phyloP scores from a whole-genome alignment of 2,113 vertebrate species.

The Rhombomys opimus region DNA sequence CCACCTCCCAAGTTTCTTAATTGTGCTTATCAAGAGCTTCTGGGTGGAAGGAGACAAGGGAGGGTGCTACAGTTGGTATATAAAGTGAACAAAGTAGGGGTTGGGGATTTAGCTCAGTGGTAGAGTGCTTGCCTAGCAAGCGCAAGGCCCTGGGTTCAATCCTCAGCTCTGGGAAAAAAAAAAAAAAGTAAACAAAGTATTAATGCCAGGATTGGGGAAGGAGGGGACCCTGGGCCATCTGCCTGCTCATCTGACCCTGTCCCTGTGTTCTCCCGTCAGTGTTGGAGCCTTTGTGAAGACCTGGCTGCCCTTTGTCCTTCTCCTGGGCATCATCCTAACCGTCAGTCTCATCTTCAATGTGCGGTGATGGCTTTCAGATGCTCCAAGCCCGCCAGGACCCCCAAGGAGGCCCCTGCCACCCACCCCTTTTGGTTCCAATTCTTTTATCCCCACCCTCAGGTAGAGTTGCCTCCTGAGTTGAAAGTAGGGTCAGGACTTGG shows the following conservation, averaged over 20 bases:
- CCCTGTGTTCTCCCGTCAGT: constrained; percentile 82
- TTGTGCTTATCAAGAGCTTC: background rate
- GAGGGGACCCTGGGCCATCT: rapidly evolving
- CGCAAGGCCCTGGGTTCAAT: no score
- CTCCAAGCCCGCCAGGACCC: background rate
- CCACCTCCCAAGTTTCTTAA: background rate
- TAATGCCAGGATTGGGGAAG: background rate
- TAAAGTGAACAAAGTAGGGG: no score
- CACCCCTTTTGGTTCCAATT: constrained; percentile 16
- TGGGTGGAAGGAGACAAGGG: background rate
- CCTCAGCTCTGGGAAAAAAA: no score
- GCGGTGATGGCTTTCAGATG: constrained; percentile 84
- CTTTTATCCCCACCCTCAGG: background rate
- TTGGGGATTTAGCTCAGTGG: no score
- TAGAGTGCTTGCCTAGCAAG: no score
- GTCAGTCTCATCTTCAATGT: constrained; percentile 92
- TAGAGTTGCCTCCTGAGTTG: constrained; percentile 18
- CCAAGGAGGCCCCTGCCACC: background rate
- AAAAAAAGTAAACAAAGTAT: no score
- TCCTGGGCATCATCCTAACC: constrained; percentile 91
- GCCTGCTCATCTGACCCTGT: background rate
- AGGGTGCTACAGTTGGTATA: no score
- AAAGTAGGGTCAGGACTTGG: background rate
- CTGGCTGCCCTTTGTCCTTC: constrained; percentile 96
- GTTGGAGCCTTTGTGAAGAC: constrained; percentile 95